A percentile compares a stretch with the other conserved stretches of the same genome.
These are phyloP conservation scores for Syrrhaptes paradoxus DNA, from an alignment of 2,113 vertebrate species.

Conservation along the genomic window DNA sequence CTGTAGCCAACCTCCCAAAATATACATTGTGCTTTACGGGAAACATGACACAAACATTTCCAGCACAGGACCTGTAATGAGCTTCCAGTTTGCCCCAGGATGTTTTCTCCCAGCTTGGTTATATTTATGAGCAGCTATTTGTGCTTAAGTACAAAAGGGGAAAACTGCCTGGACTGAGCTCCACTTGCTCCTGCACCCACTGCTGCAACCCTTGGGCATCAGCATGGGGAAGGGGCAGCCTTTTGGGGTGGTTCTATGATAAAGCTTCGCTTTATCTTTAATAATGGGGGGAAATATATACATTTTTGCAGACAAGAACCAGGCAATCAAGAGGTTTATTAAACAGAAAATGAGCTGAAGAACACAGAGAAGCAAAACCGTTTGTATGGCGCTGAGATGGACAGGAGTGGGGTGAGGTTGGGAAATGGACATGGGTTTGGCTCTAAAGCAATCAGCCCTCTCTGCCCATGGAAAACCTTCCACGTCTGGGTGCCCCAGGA, in stretches of 20 bases:
- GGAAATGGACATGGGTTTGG: not conserved
- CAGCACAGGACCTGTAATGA: not conserved
- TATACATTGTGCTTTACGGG: not conserved
- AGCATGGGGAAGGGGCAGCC: not conserved
- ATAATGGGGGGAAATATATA: not conserved
- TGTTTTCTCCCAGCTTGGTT: not conserved
- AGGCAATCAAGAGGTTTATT: not conserved
- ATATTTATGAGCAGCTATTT: slow-evolving; percentile 43
- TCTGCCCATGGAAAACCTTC: not conserved
- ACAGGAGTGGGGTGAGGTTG: not conserved
- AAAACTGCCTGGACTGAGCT: not conserved
- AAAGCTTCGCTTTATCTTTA: not conserved
- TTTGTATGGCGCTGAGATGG: not conserved
- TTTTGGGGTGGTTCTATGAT: not conserved
- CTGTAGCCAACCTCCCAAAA: slow-evolving; percentile 7
- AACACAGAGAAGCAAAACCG: not conserved
- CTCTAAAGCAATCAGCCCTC: not conserved
- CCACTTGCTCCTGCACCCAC: not conserved
- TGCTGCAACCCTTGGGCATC: not conserved
- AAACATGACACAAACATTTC: not conserved
- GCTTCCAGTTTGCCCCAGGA: slow-evolving; percentile 24
- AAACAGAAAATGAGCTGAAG: not conserved
- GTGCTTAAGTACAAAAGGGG: not conserved
- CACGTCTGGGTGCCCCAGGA: not conserved
- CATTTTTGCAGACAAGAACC: not conserved